Base-by-base conservation (phyloP, 1,140 invertebrate genomes). In the Hetaerina americana region DNA sequence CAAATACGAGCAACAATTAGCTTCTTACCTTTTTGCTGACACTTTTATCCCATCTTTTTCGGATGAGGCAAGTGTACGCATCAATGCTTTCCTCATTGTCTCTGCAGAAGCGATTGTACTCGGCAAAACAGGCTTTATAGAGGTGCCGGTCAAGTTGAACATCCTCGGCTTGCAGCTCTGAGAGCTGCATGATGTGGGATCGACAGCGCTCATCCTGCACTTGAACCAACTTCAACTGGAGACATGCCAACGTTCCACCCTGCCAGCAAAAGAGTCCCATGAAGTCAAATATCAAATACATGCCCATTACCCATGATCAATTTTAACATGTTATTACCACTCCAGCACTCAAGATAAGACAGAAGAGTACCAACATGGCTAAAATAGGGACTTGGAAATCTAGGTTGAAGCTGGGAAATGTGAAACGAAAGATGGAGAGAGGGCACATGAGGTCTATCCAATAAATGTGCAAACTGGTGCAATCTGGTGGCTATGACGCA, bases 11-110 rank as follows among this genome's bases (percentile, higher is more conserved):
- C n/a, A 71, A 57, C 18, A 57, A 71, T 28, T 18, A 57, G 6
- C 8, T 70, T 6, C 74, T 74, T 76, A 86, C 86, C 77, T 83
- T 79, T 72, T 78, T 74, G 68, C 81, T 82, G 86, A 89, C 87
- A 76, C 83, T 78, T 40, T 84, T 85, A 77, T 95, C 89, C 76
- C 88, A 86, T 81, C 94, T 94, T 78, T 98, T 90, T 76, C 91
- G 86, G 78, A 95, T 87, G 26, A 99, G 85, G 82, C 97, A 99
- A 78, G 96, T 92, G 78, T 96, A 99, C 25, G 97, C 90, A 71
- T 89, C 86, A 26, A 94, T 92, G 72, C 87, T 88, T 0, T 88
- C 90, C 74, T 89, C 84, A 77, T 85, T 85, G 22, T 83, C 81
- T n/a, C n/a, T n/a, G 81, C 88, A 94, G 78, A 87, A 90, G 72